Conservation (phyloP, 2,797 vertebrate species). For the Diceros bicornis region DNA sequence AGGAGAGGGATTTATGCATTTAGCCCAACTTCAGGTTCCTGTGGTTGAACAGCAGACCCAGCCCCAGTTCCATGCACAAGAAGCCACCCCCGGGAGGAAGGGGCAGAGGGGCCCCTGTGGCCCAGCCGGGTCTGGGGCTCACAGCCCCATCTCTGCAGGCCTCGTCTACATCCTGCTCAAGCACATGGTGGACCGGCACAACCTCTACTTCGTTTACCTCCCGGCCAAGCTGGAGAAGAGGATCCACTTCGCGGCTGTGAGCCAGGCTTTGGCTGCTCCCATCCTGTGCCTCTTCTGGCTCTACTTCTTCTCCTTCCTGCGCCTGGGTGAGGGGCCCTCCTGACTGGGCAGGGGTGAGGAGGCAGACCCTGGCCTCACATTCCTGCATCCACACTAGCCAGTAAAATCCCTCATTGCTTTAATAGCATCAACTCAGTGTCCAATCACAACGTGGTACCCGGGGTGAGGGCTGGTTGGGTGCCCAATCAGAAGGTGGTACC, state of each 20-base stretch:
- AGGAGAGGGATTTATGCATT: accelerated
- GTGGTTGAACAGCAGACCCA: background rate
- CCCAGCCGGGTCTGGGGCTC: accelerated
- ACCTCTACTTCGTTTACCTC: conserved; percentile 96
- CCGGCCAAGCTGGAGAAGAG: conserved; percentile 94
- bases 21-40: accelerated
- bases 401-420: background rate
- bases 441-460: background rate
- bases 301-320: conserved; percentile 96
- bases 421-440: background rate
- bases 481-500: background rate
- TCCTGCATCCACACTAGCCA: background rate
- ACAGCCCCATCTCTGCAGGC: conserved; percentile 88
- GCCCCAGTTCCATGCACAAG: background rate
- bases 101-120: background rate
- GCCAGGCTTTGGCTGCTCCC: conserved; percentile 96
- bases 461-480: no score
- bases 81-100: background rate
- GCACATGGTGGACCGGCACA: conserved; percentile 97
- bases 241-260: conserved; percentile 96
- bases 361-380: background rate
- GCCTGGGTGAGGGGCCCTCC: conserved; percentile 91
- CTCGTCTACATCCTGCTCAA: conserved; percentile 96
- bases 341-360: accelerated
- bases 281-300: conserved; percentile 99